A percentile compares a stretch with the other conserved stretches of the same genome.
These are phyloP conservation scores for Alethe diademata DNA, from an alignment of 2,113 vertebrate genomes.

Conservation along the genomic window DNA sequence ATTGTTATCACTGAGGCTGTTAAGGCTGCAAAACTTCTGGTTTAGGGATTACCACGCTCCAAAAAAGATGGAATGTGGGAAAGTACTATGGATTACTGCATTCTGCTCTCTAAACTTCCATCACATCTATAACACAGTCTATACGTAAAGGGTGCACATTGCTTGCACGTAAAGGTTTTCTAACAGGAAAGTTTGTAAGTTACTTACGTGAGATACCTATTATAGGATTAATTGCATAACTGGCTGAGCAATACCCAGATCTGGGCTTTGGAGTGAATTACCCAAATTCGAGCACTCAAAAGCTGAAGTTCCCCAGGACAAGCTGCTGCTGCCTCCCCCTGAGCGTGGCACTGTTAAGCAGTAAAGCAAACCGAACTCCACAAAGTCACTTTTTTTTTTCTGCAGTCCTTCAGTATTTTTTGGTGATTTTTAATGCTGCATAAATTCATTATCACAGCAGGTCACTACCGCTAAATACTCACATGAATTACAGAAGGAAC, in stretches of 20 bases:
- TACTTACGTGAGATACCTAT: background rate
- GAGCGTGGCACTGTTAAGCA: rapidly evolving
- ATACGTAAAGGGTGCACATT: rapidly evolving
- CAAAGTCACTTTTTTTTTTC: background rate
- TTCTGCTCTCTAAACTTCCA: too few species aligned
- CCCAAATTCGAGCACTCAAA: background rate
- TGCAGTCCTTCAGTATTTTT: background rate
- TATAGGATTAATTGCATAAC: background rate
- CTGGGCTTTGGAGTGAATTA: background rate
- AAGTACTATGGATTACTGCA: rapidly evolving
- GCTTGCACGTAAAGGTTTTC: background rate
- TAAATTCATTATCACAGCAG: background rate
- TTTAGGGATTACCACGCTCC: rapidly evolving
- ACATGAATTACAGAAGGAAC: background rate
- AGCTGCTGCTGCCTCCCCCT: background rate
- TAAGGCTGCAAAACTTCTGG: rapidly evolving
- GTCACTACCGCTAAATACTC: background rate
- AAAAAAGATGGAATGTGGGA: background rate
- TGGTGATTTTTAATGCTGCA: background rate
- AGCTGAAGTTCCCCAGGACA: background rate
- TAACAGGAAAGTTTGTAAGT: background rate
- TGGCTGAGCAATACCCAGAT: background rate
- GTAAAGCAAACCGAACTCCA: background rate
- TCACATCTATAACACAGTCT: background rate
- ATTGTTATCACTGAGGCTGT: rapidly evolving